Conservation (phyloP, 2,888 invertebrate genomes). For the Dysmachus trigonus region DNA sequence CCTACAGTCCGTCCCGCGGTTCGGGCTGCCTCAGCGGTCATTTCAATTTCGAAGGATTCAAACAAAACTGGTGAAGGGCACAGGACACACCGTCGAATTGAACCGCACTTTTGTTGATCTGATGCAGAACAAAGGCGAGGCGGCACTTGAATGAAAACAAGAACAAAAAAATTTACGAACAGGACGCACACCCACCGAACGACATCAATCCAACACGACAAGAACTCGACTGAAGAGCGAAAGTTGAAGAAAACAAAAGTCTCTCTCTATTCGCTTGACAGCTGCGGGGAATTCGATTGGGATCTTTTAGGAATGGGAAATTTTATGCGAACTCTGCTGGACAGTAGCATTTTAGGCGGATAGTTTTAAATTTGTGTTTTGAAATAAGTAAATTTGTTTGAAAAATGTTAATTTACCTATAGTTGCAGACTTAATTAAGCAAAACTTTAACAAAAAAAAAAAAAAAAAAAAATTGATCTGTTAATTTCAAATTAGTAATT, state of each 20-base stretch:
- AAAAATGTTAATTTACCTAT: no score
- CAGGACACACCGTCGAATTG: not conserved
- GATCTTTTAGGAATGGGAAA: not conserved
- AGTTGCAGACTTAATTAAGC: no score
- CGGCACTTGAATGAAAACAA: not conserved
- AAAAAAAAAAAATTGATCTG: no score
- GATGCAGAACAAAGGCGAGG: not conserved
- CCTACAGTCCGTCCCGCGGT: not conserved
- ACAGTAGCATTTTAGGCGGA: not conserved
- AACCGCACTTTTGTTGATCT: not conserved
- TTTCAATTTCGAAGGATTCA: not conserved
- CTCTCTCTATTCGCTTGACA: not conserved
- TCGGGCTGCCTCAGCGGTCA: not conserved
- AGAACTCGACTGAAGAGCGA: constrained; percentile 1
- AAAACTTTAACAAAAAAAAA: no score
- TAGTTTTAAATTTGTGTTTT: not conserved
- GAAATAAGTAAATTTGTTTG: no score
- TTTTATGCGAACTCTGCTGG: not conserved
- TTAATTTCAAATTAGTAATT: no score
- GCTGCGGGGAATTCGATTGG: not conserved
- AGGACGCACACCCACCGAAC: not conserved
- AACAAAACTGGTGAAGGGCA: not conserved
- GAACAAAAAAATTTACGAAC: not conserved
- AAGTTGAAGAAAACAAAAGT: not conserved
- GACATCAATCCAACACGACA: not conserved